phyloP scores from a whole-genome alignment of 2,797 vertebrate species.

The Pseudomugil tenellus region DNA sequence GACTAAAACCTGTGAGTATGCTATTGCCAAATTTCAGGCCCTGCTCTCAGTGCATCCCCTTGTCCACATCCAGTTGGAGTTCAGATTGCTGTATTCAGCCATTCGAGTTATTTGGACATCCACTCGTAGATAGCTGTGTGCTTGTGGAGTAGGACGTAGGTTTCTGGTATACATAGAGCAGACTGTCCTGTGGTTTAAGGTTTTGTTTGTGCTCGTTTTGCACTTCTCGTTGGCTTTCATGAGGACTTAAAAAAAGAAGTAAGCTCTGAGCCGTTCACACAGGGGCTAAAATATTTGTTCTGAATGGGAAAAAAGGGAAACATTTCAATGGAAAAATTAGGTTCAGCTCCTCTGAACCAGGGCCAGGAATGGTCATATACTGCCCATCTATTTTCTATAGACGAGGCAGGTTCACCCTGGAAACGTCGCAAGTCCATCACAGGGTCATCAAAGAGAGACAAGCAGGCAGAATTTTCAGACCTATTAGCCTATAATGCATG shows the following conservation, averaged over 20 bases:
- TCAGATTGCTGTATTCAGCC: conserved; percentile 9
- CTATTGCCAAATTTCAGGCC: neutral
- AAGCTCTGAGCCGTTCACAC: neutral
- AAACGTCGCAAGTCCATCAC: too few species aligned
- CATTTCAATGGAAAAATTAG: too few species aligned
- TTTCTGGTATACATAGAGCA: conserved; percentile 33
- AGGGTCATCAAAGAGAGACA: too few species aligned
- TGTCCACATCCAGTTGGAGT: neutral
- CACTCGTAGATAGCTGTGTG: conserved; percentile 48
- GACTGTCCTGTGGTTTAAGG: conserved; percentile 40
- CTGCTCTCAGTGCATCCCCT: conserved; percentile 1
- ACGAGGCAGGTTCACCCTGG: too few species aligned
- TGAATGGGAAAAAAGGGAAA: too few species aligned
- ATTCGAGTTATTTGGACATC: conserved; percentile 82
- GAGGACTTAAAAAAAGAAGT: too few species aligned
- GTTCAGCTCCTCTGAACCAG: neutral
- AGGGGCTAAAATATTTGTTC: neutral
- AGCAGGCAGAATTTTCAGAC: too few species aligned
- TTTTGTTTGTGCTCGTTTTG: conserved; percentile 51
- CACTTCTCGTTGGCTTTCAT: neutral
- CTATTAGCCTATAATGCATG: too few species aligned
- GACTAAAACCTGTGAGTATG: neutral
- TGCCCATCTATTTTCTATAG: too few species aligned
- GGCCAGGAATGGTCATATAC: neutral
- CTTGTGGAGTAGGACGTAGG: conserved; percentile 55